Evolutionary conservation across 2,797 vertebrate species (phyloP).

Genomic region (Notoglanidium macrostoma): DNA sequence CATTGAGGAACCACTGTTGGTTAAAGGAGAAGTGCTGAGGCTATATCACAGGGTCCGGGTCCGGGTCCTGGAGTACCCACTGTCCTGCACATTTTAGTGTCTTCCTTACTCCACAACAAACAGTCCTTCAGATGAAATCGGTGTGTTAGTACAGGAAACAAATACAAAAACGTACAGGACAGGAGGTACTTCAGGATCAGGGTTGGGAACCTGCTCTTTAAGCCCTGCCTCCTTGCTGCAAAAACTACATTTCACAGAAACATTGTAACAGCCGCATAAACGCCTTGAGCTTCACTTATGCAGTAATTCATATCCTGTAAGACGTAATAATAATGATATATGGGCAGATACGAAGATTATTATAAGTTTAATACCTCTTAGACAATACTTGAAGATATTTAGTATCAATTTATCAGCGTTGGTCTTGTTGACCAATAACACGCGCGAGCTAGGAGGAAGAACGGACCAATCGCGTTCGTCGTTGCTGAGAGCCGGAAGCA

Average conservation of each 20-base stretch:
- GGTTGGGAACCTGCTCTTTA: background rate
- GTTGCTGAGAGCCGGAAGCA: conserved; percentile 75
- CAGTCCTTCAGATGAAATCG: too few species aligned
- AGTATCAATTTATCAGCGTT: conserved; percentile 8
- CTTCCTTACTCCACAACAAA: background rate
- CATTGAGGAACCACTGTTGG: background rate
- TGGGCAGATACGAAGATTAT: background rate
- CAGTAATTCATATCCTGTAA: background rate
- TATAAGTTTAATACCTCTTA: background rate
- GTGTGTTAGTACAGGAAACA: background rate
- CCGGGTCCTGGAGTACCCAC: background rate
- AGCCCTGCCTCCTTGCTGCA: background rate
- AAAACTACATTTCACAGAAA: conserved; percentile 72
- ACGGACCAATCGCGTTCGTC: conserved; percentile 68
- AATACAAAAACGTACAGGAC: background rate
- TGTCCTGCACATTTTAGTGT: background rate
- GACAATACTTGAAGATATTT: conserved; percentile 8
- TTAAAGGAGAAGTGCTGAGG: background rate
- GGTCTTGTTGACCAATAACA: conserved; percentile 65
- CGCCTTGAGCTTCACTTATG: background rate
- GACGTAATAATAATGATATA: too few species aligned
- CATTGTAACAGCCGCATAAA: background rate
- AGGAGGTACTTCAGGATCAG: background rate
- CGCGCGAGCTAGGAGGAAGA: conserved; percentile 33
- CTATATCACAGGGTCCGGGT: background rate